These are phyloP conservation scores for Latheticus oryzae DNA, from an alignment of 2,888 invertebrate genomes.

Conservation along the genomic window DNA sequence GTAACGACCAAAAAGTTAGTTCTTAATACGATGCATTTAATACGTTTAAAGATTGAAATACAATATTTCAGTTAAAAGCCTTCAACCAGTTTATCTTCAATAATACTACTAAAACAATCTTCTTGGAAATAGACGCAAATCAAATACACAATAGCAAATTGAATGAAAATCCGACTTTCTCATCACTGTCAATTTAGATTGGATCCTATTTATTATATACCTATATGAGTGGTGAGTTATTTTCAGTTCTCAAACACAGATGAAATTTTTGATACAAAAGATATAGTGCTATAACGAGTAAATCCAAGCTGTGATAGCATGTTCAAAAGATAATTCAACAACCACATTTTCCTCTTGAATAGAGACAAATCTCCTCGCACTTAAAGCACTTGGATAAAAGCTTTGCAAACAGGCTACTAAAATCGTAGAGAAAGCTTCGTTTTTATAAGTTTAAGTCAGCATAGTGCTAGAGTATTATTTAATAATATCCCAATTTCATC, in stretches of 20 bases:
- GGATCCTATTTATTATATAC: slow-evolving; percentile 22
- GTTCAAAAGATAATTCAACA: slow-evolving; percentile 33
- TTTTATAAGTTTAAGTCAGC: not conserved
- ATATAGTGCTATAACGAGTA: slow-evolving; percentile 26
- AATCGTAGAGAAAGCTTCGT: slow-evolving; percentile 13
- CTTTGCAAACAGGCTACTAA: slow-evolving; percentile 17
- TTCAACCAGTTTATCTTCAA: slow-evolving; percentile 9
- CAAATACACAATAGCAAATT: slow-evolving; percentile 19
- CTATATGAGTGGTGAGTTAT: slow-evolving; percentile 7
- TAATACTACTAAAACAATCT: slow-evolving; percentile 14
- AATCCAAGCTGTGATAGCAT: slow-evolving; percentile 37
- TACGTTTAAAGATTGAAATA: slow-evolving; percentile 18
- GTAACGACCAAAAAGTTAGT: slow-evolving; percentile 23
- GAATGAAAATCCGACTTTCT: slow-evolving; percentile 23
- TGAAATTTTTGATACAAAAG: too few species aligned
- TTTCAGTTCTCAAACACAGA: slow-evolving; percentile 1
- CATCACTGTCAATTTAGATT: slow-evolving; percentile 28
- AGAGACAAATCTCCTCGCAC: slow-evolving; percentile 34
- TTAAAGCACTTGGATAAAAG: slow-evolving; percentile 23
- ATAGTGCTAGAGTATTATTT: slow-evolving; percentile 27
- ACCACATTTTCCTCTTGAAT: slow-evolving; percentile 22
- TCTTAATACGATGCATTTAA: slow-evolving; percentile 10
- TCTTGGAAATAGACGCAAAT: slow-evolving; percentile 7
- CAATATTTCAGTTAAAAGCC: slow-evolving; percentile 20
- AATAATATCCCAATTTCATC: slow-evolving; percentile 35